phyloP scores from a whole-genome alignment of 2,113 vertebrate species.

The Syngnathus scovelli region DNA sequence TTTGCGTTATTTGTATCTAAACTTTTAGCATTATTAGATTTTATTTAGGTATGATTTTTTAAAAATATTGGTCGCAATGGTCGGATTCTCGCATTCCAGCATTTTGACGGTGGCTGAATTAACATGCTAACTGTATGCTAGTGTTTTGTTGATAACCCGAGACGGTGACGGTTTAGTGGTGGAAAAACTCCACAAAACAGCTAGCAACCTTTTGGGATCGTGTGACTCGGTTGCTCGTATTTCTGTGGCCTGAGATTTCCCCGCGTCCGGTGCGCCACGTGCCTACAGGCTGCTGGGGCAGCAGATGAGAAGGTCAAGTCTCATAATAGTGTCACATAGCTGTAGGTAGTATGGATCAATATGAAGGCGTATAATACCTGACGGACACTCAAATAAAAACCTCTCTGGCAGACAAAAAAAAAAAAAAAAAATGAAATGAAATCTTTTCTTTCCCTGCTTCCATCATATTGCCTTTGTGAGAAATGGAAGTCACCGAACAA shows the following conservation, averaged over 20 bases:
- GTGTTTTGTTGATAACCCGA: no score
- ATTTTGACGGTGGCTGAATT: no score
- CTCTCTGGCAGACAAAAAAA: slow-evolving; percentile 28
- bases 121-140: no score
- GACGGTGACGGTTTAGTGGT: no score
- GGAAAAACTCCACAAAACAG: no score
- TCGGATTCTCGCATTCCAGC: no score
- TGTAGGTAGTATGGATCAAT: slow-evolving; percentile 73
- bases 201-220: no score
- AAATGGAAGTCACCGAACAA: slow-evolving; percentile 12
- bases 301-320: slow-evolving; percentile 70
- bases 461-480: slow-evolving; percentile 37
- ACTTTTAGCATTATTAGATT: no score
- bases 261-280: slow-evolving; percentile 18
- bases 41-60: no score
- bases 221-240: no score
- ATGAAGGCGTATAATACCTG: slow-evolving; percentile 56
- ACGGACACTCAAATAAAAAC: slow-evolving; percentile 71
- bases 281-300: slow-evolving; percentile 65
- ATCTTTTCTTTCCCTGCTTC: slow-evolving; percentile 41
- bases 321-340: slow-evolving; percentile 77
- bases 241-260: background rate
- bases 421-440: slow-evolving; percentile 51
- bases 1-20: background rate
- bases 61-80: no score